Evolutionary conservation across 1,140 invertebrate species (phyloP).

Genomic region (Trachymyrmex septentrionalis): DNA sequence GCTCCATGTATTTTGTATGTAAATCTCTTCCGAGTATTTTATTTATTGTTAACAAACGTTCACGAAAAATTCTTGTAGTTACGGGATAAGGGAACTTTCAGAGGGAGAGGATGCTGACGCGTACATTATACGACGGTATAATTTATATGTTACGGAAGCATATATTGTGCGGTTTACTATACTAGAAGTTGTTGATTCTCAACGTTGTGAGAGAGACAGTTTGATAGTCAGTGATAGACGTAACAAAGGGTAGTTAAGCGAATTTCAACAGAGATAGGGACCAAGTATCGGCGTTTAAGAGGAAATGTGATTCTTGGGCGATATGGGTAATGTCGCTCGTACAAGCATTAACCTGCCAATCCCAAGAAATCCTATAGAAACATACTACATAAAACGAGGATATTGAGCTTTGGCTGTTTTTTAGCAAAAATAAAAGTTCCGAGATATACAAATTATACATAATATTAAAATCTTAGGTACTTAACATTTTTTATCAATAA

Average conservation of each 20-base stretch:
- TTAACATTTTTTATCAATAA: no score
- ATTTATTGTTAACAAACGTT: neutral
- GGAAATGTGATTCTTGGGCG: constrained; percentile 14
- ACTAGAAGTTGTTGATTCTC: neutral
- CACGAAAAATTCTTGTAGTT: neutral
- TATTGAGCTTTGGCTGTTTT: no score
- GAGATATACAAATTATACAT: no score
- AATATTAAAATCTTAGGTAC: no score
- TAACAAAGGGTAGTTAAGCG: constrained; percentile 41
- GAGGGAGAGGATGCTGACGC: neutral
- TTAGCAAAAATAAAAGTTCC: no score
- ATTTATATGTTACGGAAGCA: constrained; percentile 14
- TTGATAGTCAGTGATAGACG: constrained; percentile 10
- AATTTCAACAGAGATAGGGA: constrained; percentile 8
- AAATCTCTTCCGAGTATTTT: neutral
- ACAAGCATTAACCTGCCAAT: neutral
- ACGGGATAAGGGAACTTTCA: neutral
- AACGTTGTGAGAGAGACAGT: neutral
- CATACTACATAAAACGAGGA: neutral
- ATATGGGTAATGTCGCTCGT: neutral
- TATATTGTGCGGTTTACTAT: neutral
- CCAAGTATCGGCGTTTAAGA: constrained; percentile 19
- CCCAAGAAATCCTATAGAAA: neutral
- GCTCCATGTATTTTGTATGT: neutral
- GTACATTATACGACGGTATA: neutral